These are phyloP conservation scores for Pterocles burchelli DNA, from an alignment of 2,113 vertebrate species.

Conservation along the genomic window DNA sequence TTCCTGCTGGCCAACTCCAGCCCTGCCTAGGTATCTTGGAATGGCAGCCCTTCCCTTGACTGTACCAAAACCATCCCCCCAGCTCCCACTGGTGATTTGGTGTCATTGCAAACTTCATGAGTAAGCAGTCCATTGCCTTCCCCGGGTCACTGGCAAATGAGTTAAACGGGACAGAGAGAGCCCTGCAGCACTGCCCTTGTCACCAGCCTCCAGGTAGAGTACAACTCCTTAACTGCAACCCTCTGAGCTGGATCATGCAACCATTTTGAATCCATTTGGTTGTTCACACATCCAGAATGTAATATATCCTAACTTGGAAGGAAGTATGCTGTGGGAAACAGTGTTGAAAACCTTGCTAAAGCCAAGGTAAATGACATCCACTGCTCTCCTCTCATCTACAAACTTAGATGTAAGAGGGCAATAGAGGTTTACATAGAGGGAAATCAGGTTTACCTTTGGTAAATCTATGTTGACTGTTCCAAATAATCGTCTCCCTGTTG, in stretches of 20 bases:
- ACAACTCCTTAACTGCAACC: background rate
- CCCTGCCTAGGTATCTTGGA: background rate
- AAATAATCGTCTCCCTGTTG: background rate
- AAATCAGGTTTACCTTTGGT: background rate
- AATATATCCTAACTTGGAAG: background rate
- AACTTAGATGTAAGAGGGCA: too few species aligned
- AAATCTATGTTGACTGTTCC: background rate
- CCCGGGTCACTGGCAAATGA: background rate
- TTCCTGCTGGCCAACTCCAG: background rate
- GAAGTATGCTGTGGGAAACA: background rate
- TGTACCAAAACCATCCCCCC: accelerated
- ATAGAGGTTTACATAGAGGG: background rate
- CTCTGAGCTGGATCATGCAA: background rate
- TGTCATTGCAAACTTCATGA: background rate
- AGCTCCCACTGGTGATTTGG: background rate
- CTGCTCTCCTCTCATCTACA: background rate
- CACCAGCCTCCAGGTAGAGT: background rate
- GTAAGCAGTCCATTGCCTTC: background rate
- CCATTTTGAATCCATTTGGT: background rate
- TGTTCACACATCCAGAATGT: background rate
- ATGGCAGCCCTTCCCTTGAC: background rate
- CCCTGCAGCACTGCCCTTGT: background rate
- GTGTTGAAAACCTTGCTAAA: too few species aligned
- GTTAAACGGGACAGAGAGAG: background rate
- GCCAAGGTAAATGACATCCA: background rate